A percentile compares a stretch with the other conserved stretches of the same genome.
Conservation (phyloP, 2,888 invertebrate genomes). For the Drosophila fungiperda region DNA sequence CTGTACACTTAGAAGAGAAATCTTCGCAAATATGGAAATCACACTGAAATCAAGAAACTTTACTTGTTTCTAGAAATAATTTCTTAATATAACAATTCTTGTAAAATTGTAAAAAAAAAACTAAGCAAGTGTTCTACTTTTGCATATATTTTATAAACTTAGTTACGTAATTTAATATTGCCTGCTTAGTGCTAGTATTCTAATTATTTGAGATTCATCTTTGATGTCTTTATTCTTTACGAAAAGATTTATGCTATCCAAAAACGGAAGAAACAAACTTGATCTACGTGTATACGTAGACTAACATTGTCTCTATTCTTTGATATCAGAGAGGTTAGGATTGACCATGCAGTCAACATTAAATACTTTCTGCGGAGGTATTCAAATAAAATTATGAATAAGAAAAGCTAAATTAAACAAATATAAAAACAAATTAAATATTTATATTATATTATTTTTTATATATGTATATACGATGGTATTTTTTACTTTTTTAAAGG, state of each 20-base stretch:
- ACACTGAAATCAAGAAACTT: background rate
- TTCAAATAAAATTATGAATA: background rate
- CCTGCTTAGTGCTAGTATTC: background rate
- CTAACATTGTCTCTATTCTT: background rate
- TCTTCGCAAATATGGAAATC: background rate
- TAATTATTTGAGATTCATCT: background rate
- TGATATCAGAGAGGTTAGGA: background rate
- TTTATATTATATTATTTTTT: too few relatives aligned
- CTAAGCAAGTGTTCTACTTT: background rate
- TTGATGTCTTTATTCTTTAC: background rate
- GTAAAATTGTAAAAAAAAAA: too few relatives aligned
- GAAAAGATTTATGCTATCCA: background rate
- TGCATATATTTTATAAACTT: background rate
- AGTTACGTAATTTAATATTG: background rate
- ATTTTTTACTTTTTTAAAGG: constrained; percentile 86
- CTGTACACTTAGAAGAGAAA: background rate
- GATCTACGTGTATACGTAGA: background rate
- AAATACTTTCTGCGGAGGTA: background rate
- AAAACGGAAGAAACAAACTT: background rate
- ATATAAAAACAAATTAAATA: background rate
- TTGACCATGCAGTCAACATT: background rate
- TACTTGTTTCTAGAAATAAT: background rate
- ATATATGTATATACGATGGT: too few relatives aligned
- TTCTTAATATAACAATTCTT: background rate
- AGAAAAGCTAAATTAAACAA: background rate